Evolutionary conservation across 37 sponge, comb jelly and placozoan species (phyloP), one percentile per base, ranked within the genome.

Genomic region (Haliclona indistincta): DNA sequence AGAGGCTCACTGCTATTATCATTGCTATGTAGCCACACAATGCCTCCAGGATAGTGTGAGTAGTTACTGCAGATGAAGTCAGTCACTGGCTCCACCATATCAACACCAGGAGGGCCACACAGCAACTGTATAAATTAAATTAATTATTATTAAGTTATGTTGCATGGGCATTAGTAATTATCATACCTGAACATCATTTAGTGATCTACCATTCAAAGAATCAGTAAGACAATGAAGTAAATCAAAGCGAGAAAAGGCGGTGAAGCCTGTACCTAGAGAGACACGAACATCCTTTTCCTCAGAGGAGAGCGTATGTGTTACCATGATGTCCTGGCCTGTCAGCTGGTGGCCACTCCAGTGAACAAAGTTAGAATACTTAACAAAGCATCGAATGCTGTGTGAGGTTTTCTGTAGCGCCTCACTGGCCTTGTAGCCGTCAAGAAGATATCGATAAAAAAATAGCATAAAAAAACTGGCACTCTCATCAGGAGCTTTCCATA

Each of bases 321-420:
- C 54, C 23, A 34, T 36, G 23, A 87, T 68, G 29, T 87, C 76
- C 25, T 73, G 67, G 0, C 93, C 93, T 32, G 79, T 84, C 7
- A 88, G 76, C 60, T 84, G 86, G 42, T 78, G 85, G 38, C 86
- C 89, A 23, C 78, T 62, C 94, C 94, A 93, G 70, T 93, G 89
- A 20, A 76, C 54, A 39, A 70, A 76, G 28, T 81, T 83, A 22
- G 86, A 71, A 49, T 83, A 85, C 66, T 71, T 64, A 38, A 38
- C 36, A 73, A 93, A 75, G 43, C 89, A 84, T 15, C 94, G 60
- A 41, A 93, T 32, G 37, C 79, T 81, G 26, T 71, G 81, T 4
- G 74, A 79, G 43, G 89, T 63, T 49, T 88, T 88, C 70, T 93
- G 94, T 7, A 93, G 55, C 7, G 94, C 81, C n/a, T 61, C 56